Evolutionary conservation across 2,888 invertebrate genomes (phyloP), one percentile per base, ranked within the genome.

Genomic region (Dryadula phaetusa): DNA sequence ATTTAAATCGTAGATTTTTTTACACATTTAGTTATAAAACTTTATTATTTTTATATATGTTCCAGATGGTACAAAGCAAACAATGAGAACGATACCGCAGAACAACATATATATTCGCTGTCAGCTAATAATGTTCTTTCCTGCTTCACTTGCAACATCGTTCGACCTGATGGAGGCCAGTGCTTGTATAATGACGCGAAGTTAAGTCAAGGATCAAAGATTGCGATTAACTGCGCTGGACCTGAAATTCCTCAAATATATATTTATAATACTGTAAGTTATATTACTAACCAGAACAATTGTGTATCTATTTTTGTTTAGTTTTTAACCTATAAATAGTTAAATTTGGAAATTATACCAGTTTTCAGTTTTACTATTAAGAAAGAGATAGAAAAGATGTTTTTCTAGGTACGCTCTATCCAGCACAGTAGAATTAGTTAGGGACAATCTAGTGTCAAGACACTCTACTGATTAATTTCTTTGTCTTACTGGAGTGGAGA

Each of bases 31-130:
- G n/a, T 28, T 28, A 28, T 28, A 28, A 4, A 28, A 28, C 6
- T 28, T 6, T 28, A 12, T 37, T 34, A 53, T 16, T 20, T 25
- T 49, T 25, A 47, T 49, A 22, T 49, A 12, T 40, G 3, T 44
- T 80, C 3, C 88, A 98, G 97, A 67, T 99, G 97, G 93, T 99
- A 97, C 88, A 94, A 95, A 75, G 97, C 97, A 0, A 98, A 97
- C 37, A 94, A 94, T 6, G 95, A 94, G 72, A 90, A 93, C 12
- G 96, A 97, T 82, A 95, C 98, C 0, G 95, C 96, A 4, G 95
- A 96, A 63, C 95, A 96, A 78, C 98, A 98, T 84, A 89, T 99
- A 47, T 98, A 96, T 91, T 94, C 95, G 8, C 93, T 97, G 7
- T 94, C 95, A 70, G 87, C 93, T 0, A 84, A 90, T n/a, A 86